These are phyloP conservation scores for Stenopsyche tienmushanensis DNA, from an alignment of 1,140 invertebrate species.

Conservation along the genomic window DNA sequence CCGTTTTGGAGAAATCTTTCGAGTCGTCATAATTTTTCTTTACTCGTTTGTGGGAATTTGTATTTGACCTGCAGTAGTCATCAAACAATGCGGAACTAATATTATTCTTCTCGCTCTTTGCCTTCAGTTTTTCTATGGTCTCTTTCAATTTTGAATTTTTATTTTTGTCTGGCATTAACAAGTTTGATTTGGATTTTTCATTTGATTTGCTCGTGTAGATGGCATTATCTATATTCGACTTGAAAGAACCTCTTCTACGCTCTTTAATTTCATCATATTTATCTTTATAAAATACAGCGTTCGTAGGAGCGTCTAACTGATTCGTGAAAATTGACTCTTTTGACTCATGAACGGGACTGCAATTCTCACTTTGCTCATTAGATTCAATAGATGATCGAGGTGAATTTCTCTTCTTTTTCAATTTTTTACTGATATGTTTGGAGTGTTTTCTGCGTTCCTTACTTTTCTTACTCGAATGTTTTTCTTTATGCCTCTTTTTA, in stretches of 20 bases:
- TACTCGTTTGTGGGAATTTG: slow-evolving; percentile 40
- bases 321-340: not conserved
- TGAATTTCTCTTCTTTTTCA: slow-evolving; percentile 49
- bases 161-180: slow-evolving; percentile 52
- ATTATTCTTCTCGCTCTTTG: slow-evolving; percentile 61
- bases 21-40: slow-evolving; percentile 39
- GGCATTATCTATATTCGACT: slow-evolving; percentile 50
- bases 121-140: slow-evolving; percentile 66
- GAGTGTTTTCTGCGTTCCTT: slow-evolving; percentile 55
- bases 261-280: slow-evolving; percentile 68
- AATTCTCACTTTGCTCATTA: slow-evolving; percentile 21
- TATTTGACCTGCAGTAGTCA: slow-evolving; percentile 44
- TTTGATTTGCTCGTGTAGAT: slow-evolving; percentile 48
- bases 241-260: slow-evolving; percentile 58
- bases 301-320: slow-evolving; percentile 25
- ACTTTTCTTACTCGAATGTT: slow-evolving; percentile 55
- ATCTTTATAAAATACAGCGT: slow-evolving; percentile 54
- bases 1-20: slow-evolving; percentile 45
- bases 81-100: slow-evolving; percentile 47
- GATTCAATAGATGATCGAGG: slow-evolving; percentile 28
- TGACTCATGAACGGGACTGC: not conserved
- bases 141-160: slow-evolving; percentile 60
- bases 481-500: slow-evolving; percentile 48
- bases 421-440: slow-evolving; percentile 52
- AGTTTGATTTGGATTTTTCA: slow-evolving; percentile 49